phyloP scores from a whole-genome alignment of 2,888 invertebrate genomes.

The Exephanes ischioxanthus region DNA sequence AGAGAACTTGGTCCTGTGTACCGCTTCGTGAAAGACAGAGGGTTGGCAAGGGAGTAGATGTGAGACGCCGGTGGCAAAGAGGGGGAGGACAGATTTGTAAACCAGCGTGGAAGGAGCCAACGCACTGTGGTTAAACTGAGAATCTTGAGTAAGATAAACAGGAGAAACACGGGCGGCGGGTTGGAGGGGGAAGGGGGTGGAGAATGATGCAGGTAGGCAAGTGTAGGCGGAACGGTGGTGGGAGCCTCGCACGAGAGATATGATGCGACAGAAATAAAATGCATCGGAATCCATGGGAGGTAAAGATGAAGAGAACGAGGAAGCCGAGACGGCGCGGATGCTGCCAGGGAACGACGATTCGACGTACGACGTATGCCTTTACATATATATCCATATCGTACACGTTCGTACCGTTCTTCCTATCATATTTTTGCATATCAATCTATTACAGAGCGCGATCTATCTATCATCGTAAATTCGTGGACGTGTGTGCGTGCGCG shows the following conservation, averaged over 20 bases:
- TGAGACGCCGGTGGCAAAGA: neutral
- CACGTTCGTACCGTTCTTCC: neutral
- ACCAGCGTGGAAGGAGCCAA: constrained; percentile 56
- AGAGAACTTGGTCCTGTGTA: constrained; percentile 56
- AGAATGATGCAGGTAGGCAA: constrained; percentile 27
- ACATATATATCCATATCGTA: constrained; percentile 20
- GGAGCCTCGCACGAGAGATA: constrained; percentile 2
- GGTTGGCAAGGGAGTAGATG: neutral
- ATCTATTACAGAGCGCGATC: constrained; percentile 60
- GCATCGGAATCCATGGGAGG: neutral
- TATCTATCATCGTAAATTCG: constrained; percentile 59
- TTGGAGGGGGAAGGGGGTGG: neutral
- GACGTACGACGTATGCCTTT: constrained; percentile 30
- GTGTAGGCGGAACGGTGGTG: neutral
- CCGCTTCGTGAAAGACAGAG: constrained; percentile 46
- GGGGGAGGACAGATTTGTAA: constrained; percentile 62
- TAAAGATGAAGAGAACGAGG: constrained; percentile 5
- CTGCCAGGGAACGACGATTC: constrained; percentile 38
- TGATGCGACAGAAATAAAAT: constrained; percentile 45
- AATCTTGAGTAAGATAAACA: constrained; percentile 66
- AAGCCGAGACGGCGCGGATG: constrained; percentile 23
- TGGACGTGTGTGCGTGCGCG: neutral
- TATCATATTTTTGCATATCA: constrained; percentile 57
- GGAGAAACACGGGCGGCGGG: constrained; percentile 32
- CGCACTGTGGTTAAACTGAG: constrained; percentile 64